Evolutionary conservation across 2,888 invertebrate genomes (phyloP), one percentile per base, ranked within the genome.

Genomic region (Catocala sponsa): DNA sequence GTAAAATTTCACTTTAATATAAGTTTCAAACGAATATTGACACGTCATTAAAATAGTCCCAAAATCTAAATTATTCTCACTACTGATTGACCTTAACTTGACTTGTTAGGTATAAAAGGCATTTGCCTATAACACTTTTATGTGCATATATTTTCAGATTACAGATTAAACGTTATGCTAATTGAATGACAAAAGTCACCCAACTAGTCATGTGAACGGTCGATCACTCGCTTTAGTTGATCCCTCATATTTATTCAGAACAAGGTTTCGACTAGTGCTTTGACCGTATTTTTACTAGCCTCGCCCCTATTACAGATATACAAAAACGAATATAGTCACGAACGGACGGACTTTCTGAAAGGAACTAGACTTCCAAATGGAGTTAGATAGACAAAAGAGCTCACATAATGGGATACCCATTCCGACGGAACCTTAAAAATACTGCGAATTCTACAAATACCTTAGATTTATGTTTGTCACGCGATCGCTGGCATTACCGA

Each of bases 381-480:
- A 63, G 53, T 65, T 63, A 61, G 51, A 67, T 63, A 72, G 56
- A 72, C 59, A 70, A 67, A 66, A 64, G 64, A 72, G 53, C 46
- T 62, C 50, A 38, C 50, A 41, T 64, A 75, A 70, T 65, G 35
- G 62, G 46, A 65, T 63, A 57, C 41, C 33, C 48, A 47, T 63
- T 66, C 60, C 55, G 51, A 41, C 55, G 52, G 52, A 78, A 71
- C 65, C 59, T 61, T 66, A 57, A 69, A 65, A 68, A 65, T 70
- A 63, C 65, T 67, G 70, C 57, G 68, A 75, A 65, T 15, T 25
- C 9, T 46, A 46, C 46, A 46, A 46, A 46, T 61, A 69, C 55
- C 35, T 42, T 55, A 41, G 72, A 82, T 73, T 75, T 59, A 64
- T 44, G 57, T 60, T 76, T 65, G 71, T 72, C 82, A 82, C 75